phyloP scores from a whole-genome alignment of 2,888 invertebrate species.

The Chymomyza caudatula region DNA sequence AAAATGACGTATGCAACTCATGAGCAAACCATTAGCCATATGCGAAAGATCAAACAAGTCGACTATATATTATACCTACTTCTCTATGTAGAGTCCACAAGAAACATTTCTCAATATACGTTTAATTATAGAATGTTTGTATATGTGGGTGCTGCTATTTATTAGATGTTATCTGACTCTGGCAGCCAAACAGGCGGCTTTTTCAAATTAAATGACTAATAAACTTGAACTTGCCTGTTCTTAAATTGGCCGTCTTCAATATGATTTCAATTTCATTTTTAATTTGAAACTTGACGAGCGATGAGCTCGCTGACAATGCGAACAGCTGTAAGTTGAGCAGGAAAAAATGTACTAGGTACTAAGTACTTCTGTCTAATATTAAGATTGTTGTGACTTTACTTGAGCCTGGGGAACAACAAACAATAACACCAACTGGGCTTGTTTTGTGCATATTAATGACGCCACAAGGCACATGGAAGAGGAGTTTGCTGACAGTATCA shows the following conservation, averaged over 20 bases:
- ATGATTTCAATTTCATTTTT: neutral
- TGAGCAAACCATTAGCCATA: constrained; percentile 46
- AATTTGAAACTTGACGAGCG: neutral
- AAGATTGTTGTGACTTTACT: neutral
- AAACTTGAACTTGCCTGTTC: constrained; percentile 61
- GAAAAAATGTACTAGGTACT: constrained; percentile 1
- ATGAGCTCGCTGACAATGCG: constrained; percentile 18
- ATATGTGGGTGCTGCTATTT: constrained; percentile 38
- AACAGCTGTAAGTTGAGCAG: constrained; percentile 29
- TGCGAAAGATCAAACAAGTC: constrained; percentile 54
- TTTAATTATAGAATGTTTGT: constrained; percentile 54
- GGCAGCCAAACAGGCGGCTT: constrained; percentile 38
- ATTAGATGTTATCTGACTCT: constrained; percentile 59
- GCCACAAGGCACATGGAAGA: constrained; percentile 34
- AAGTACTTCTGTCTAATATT: neutral
- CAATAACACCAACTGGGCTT: constrained; percentile 29
- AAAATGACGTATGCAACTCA: neutral
- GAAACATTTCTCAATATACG: constrained; percentile 33
- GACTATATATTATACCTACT: neutral
- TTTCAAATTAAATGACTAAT: constrained; percentile 48
- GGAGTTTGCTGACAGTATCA: neutral
- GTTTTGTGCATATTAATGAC: constrained; percentile 46
- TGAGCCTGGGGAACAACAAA: neutral
- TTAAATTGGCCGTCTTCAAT: constrained; percentile 1
- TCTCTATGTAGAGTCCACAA: neutral